Evolutionary conservation across 2,113 vertebrate species (phyloP), one percentile per base, ranked within the genome.

Genomic region (Noturus placidus): DNA sequence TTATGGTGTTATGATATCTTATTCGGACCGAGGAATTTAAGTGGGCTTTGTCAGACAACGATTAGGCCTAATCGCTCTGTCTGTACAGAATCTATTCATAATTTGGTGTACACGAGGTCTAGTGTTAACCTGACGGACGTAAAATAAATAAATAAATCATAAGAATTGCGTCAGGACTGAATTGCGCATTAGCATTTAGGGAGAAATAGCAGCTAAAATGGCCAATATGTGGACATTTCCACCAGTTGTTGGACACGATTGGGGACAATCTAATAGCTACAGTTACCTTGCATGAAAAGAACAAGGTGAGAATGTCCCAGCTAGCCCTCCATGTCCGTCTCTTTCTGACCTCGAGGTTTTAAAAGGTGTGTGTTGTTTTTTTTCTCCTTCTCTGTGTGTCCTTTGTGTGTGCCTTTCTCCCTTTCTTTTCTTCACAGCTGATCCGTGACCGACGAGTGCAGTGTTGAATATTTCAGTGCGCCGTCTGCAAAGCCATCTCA

Each of bases 401-500:
- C 17, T 13, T 7, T 33, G 15, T 76, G 42, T 35, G 78, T 72
- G 15, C 85, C 42, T 61, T 15, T 67, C 42, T 83, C 33, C 77
- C 25, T 54, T 59, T 85, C 25, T 72, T 54, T 79, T 54, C 57
- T 80, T 46, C 56, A 17, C 52, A 52, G 88, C 38, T 52, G 72
- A 92, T 96, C 92, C 90, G 94, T 96, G 92, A 93, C 95, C 93
- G 93, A 89, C 91, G 90, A 94, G 94, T 89, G 91, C 90, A 94
- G 94, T 91, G 91, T 93, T 97, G 92, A 97, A 96, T 97, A 96
- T 97, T 97, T 97, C 93, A 96, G 95, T 92, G 91, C n/a, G 9
- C 94, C 95, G 92, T 95, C 94, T 96, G 92, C 94, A 90, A 93
- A 90, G 93, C 94, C 94, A 87, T 92, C 92, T 94, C 94, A 93